Evolutionary conservation across 2,888 invertebrate species (phyloP), one percentile per base, ranked within the genome.

Genomic region (Eupithecia inturbata): DNA sequence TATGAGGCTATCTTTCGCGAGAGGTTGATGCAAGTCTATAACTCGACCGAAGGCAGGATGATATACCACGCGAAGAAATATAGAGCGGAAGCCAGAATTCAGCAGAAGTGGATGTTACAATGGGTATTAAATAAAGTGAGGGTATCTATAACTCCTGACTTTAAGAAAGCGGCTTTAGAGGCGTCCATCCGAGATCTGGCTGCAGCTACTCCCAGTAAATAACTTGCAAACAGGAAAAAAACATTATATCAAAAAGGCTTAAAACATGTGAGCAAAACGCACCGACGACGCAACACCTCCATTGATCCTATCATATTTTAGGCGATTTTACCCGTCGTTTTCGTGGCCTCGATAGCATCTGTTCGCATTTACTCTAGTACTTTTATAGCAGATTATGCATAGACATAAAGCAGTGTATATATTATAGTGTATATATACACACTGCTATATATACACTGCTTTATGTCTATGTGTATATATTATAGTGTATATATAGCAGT

Each of bases 41-140:
- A 82, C 22, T 91, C 91, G 77, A 96, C 97, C 0, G 97, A 96
- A 90, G 96, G 95, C 77, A 96, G 97, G 31, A 94, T 98, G 92
- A 99, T 99, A 87, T 99, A 98, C 89, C 98, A 99, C 89, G 95
- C 97, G 6, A 98, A 98, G 87, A 95, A 96, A 79, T 96, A 97
- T 83, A 96, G 96, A 82, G 95, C 97, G 39, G 96, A 97, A 87
- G 96, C 96, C 66, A 96, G 97, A 80, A 95, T 99, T 78, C 96
- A 97, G 78, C 99, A 99, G 88, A 97, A 97, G 88, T 98, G 99
- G 94, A 97, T 99, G 97, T 97, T 98, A 66, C 96, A 97, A 84
- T 99, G 98, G 98, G 97, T 99, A 82, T 96, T 98, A 60, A 93
- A 95, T 71, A 97, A 95, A 84, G 99, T 99, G 4, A 93, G 95